Percentiles rank a stretch among this genome's conserved stretches.
These are phyloP conservation scores for Apteryx mantelli DNA, from an alignment of 2,113 vertebrate species.

Conservation along the genomic window DNA sequence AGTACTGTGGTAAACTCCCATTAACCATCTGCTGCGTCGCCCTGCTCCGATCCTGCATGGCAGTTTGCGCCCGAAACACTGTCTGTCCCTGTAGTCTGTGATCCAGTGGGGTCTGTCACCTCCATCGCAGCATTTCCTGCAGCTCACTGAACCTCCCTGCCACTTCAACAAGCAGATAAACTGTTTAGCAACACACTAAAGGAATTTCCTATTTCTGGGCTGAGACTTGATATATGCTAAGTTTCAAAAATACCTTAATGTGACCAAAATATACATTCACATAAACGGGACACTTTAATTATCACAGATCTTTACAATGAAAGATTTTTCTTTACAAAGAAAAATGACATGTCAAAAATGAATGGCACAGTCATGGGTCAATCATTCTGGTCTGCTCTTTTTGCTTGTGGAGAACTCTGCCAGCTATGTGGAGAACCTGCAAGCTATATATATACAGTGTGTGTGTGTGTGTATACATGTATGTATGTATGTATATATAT, in stretches of 20 bases:
- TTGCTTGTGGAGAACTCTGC: neutral
- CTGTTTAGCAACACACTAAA: neutral
- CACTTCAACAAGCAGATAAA: neutral
- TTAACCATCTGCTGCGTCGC: fast-evolving
- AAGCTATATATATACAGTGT: neutral
- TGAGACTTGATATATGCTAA: neutral
- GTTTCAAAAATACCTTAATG: neutral
- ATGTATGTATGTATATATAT: no score
- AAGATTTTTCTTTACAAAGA: no score
- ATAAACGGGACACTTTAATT: neutral
- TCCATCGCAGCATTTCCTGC: no score
- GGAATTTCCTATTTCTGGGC: neutral
- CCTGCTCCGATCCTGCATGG: neutral
- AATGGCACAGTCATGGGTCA: neutral
- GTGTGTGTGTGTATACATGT: no score
- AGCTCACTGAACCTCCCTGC: neutral
- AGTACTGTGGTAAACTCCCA: neutral
- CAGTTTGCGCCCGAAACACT: neutral
- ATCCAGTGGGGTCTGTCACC: neutral
- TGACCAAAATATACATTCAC: neutral
- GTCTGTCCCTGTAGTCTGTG: neutral
- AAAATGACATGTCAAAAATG: neutral
- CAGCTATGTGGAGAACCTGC: neutral
- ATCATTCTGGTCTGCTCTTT: neutral
- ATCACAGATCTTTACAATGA: neutral